Percentiles rank a stretch among this genome's conserved stretches.
These are phyloP conservation scores for Pteromalus puparum DNA, from an alignment of 1,140 invertebrate species.

Conservation along the genomic window DNA sequence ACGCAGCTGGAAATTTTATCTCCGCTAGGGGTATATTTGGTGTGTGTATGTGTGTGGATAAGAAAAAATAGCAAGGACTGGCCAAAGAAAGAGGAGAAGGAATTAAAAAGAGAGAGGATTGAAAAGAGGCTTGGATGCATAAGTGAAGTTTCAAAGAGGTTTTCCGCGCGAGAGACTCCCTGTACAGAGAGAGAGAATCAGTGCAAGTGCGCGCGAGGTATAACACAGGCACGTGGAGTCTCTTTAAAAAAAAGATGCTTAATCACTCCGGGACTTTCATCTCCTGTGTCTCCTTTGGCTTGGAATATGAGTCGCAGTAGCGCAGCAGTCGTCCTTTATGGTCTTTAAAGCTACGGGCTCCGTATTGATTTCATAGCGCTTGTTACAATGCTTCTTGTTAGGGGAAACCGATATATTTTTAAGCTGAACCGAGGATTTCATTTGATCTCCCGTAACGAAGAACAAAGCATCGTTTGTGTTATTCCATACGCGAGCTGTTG, in stretches of 20 bases:
- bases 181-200: background rate
- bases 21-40: background rate
- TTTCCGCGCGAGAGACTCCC: background rate
- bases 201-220: background rate
- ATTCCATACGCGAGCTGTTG: no score
- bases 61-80: background rate
- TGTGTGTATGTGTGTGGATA: no score
- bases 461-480: no score
- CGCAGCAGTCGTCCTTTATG: background rate
- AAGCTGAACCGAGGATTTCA: background rate
- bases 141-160: constrained; percentile 5
- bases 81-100: background rate
- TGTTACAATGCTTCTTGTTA: background rate
- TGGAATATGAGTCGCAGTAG: background rate
- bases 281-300: background rate
- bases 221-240: no score
- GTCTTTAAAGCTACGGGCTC: background rate
- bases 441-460: background rate
- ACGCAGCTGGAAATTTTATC: constrained; percentile 14
- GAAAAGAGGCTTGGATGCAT: background rate
- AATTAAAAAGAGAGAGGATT: background rate
- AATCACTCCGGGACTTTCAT: constrained; percentile 20
- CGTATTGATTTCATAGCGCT: constrained; percentile 6
- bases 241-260: constrained; percentile 29
- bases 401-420: background rate